Evolutionary conservation across 2,797 vertebrate genomes (phyloP).

Genomic region (Epinephelus coioides): DNA sequence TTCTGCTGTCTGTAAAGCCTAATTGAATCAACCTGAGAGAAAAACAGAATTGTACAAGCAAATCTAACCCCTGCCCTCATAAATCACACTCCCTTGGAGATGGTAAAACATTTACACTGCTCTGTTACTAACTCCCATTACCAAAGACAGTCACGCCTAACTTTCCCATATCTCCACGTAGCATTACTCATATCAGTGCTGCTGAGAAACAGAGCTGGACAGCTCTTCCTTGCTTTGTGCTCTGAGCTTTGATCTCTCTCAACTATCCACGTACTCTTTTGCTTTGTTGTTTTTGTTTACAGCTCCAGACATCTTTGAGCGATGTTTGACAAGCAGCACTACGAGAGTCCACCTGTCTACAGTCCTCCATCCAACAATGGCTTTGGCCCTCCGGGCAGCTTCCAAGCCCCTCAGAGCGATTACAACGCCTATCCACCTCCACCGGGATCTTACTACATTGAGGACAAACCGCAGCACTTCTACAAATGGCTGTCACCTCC

Average conservation of each 20-base stretch:
- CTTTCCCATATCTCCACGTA: slow-evolving; percentile 46
- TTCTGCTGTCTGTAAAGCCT: not conserved
- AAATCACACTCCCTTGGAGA: slow-evolving; percentile 37
- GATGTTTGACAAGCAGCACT: slow-evolving; percentile 87
- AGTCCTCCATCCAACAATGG: slow-evolving; percentile 83
- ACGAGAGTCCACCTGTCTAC: slow-evolving; percentile 88
- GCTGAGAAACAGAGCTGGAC: slow-evolving; percentile 5
- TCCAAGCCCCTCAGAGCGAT: slow-evolving; percentile 78
- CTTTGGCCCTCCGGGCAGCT: slow-evolving; percentile 82
- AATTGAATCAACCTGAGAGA: slow-evolving; percentile 10
- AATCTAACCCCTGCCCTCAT: slow-evolving; percentile 12
- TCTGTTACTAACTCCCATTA: slow-evolving; percentile 24
- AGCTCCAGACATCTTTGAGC: slow-evolving; percentile 41
- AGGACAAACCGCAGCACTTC: slow-evolving; percentile 88
- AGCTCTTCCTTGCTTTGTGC: not conserved
- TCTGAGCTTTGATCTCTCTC: slow-evolving; percentile 16
- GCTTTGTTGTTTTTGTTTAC: slow-evolving; percentile 13
- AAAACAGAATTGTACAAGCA: slow-evolving; percentile 27
- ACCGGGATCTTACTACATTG: slow-evolving; percentile 87
- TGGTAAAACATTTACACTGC: slow-evolving; percentile 75
- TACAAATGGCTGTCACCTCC: slow-evolving; percentile 92
- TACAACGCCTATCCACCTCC: slow-evolving; percentile 84
- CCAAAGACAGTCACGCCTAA: slow-evolving; percentile 58
- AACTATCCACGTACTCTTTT: not conserved
- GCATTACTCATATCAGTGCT: slow-evolving; percentile 56